Conservation (phyloP, 30 jellyfish, hydroid and myxozoan species). For the Pseudorhiza aurosa region DNA sequence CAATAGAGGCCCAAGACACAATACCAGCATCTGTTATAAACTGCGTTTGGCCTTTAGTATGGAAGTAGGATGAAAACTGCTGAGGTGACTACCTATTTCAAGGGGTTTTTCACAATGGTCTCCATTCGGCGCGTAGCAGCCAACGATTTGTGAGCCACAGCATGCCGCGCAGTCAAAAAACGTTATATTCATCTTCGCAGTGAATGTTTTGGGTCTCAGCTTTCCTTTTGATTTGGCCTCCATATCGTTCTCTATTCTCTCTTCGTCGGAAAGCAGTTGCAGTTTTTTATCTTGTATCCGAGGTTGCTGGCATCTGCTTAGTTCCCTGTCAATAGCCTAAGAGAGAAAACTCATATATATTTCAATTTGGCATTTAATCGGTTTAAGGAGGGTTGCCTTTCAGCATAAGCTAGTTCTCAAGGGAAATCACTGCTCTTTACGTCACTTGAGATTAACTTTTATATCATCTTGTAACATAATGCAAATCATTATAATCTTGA, state of each 20-base stretch:
- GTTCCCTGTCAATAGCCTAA: constrained; percentile 69
- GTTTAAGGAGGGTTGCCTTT: too few relatives aligned
- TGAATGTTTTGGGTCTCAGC: constrained; percentile 24
- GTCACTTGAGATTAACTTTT: too few relatives aligned
- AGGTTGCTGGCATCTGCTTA: constrained; percentile 24
- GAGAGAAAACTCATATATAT: too few relatives aligned
- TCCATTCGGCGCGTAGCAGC: constrained; percentile 87
- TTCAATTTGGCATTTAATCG: background rate
- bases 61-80: too few relatives aligned
- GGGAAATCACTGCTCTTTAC: background rate
- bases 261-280: constrained; percentile 63
- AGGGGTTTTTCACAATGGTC: constrained; percentile 88
- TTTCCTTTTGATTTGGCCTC: constrained; percentile 60
- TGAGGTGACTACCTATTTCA: constrained; percentile 76
- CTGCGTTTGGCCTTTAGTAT: too few relatives aligned
- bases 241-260: constrained; percentile 64
- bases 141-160: constrained; percentile 81
- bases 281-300: constrained; percentile 45
- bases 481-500: too few relatives aligned
- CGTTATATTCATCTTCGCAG: constrained; percentile 16
- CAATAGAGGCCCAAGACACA: too few relatives aligned
- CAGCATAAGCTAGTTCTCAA: too few relatives aligned
- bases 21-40: too few relatives aligned
- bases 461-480: too few relatives aligned
- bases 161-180: constrained; percentile 81